phyloP scores from a whole-genome alignment of 2,113 vertebrate genomes.

The Microtus ochrogaster region DNA sequence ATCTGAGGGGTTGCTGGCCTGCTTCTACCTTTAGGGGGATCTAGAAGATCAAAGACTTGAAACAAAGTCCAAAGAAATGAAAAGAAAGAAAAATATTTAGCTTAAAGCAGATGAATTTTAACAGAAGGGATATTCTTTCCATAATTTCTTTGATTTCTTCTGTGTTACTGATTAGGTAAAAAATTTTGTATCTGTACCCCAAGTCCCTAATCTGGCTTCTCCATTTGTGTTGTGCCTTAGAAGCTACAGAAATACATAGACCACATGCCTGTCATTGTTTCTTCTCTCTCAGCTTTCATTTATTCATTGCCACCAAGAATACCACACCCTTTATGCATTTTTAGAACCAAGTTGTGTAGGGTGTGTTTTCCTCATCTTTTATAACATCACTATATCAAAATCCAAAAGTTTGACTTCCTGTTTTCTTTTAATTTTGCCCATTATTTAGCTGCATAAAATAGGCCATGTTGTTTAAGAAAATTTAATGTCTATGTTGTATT shows the following conservation, averaged over 20 bases:
- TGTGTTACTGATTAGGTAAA: constrained; percentile 27
- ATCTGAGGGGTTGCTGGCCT: constrained; percentile 60
- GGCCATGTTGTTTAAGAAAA: constrained; percentile 45
- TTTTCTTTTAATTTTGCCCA: constrained; percentile 65
- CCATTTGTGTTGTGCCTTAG: constrained; percentile 90
- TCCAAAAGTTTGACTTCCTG: constrained; percentile 58
- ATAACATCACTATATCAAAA: constrained; percentile 37
- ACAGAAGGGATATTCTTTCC: constrained; percentile 34
- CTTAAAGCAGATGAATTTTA: constrained; percentile 63
- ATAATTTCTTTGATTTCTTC: constrained; percentile 47
- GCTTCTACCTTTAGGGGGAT: constrained; percentile 77
- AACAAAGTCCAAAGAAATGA: constrained; percentile 66
- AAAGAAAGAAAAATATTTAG: constrained; percentile 45
- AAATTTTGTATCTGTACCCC: constrained; percentile 20
- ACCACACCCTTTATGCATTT: constrained; percentile 2
- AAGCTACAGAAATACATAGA: constrained; percentile 84
- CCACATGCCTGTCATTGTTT: constrained; percentile 72
- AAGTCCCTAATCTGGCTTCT: constrained; percentile 77
- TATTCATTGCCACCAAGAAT: constrained; percentile 41
- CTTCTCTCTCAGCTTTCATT: constrained; percentile 55
- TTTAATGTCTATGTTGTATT: not conserved
- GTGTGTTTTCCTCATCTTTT: not conserved
- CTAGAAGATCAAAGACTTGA: constrained; percentile 73
- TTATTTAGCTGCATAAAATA: constrained; percentile 55
- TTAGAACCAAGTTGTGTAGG: constrained; percentile 33